Percentiles rank a stretch among this genome's conserved stretches.
These are phyloP conservation scores for Acrocyrtus sp. DNA, from an alignment of 2,888 invertebrate genomes.

Conservation along the genomic window DNA sequence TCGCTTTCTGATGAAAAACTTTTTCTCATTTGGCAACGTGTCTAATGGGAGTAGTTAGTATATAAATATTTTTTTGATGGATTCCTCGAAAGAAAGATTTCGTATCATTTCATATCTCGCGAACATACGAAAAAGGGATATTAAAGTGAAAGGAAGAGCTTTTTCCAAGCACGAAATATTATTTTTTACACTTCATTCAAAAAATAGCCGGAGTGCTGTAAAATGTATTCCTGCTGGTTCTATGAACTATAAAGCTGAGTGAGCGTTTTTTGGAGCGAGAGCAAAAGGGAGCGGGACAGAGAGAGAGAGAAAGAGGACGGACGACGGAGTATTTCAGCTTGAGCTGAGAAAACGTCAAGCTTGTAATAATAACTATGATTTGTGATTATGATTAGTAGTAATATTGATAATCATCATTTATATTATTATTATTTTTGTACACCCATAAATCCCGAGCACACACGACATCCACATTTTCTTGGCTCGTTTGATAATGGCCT, in stretches of 20 bases:
- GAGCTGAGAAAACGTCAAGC: too few relatives aligned
- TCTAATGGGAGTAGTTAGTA: slow-evolving; percentile 39
- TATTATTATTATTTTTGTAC: slow-evolving; percentile 52
- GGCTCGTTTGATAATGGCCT: slow-evolving; percentile 56
- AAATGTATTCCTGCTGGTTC: too few relatives aligned
- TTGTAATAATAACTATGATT: slow-evolving; percentile 52
- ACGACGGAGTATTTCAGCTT: too few relatives aligned
- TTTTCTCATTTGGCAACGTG: slow-evolving; percentile 48
- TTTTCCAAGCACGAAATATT: not conserved
- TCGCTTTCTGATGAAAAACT: slow-evolving; percentile 21
- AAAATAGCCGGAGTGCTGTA: too few relatives aligned
- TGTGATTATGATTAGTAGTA: slow-evolving; percentile 55
- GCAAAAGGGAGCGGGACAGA: not conserved
- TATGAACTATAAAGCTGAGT: slow-evolving; percentile 6
- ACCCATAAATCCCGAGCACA: slow-evolving; percentile 47
- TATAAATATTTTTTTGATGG: slow-evolving; percentile 49
- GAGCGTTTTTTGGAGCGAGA: not conserved
- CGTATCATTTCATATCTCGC: too few relatives aligned
- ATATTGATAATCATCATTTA: slow-evolving; percentile 56
- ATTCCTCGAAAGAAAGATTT: slow-evolving; percentile 43
- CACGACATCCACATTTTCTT: slow-evolving; percentile 55
- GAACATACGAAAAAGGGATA: too few relatives aligned
- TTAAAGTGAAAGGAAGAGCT: not conserved
- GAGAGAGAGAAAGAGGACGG: slow-evolving; percentile 14
- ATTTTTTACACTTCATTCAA: not conserved